Conservation (phyloP, 1,140 invertebrate genomes). For the Tigriopus japonicus region DNA sequence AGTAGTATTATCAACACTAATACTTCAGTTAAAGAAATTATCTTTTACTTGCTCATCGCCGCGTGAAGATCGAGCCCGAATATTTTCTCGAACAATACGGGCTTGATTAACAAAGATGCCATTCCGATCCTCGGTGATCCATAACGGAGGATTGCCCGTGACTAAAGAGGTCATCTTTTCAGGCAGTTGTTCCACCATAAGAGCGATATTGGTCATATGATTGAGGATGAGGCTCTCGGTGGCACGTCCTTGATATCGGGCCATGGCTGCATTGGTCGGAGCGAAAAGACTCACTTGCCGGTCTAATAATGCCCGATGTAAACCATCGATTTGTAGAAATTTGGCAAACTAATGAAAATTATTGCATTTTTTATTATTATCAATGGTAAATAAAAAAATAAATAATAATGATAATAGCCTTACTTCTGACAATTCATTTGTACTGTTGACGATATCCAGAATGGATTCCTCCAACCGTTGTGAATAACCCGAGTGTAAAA, state of each 20-base stretch:
- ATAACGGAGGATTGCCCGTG: conserved; percentile 2
- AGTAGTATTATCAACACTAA: too few species aligned
- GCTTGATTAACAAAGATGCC: conserved; percentile 3
- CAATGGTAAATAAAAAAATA: not conserved
- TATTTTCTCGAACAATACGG: not conserved
- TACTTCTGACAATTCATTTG: not conserved
- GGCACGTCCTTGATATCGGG: conserved; percentile 4
- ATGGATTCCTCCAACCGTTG: not conserved
- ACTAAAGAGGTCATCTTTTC: conserved; percentile 4
- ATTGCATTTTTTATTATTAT: too few species aligned
- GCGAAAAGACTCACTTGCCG: conserved; percentile 19
- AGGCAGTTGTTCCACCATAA: conserved; percentile 8
- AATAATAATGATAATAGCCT: not conserved
- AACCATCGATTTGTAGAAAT: conserved; percentile 17
- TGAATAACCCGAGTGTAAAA: too few species aligned
- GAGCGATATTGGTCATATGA: conserved; percentile 15
- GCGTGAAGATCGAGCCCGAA: not conserved
- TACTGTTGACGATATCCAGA: not conserved
- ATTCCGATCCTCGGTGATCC: not conserved
- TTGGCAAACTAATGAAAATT: conserved; percentile 19
- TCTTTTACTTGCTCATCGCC: conserved; percentile 4
- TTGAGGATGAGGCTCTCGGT: conserved; percentile 12
- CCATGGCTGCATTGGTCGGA: conserved; percentile 20
- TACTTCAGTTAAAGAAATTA: too few species aligned
- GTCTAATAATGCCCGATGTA: conserved; percentile 16